Base-by-base conservation (phyloP, 2,797 vertebrate genomes). In the Caiman crocodilus region DNA sequence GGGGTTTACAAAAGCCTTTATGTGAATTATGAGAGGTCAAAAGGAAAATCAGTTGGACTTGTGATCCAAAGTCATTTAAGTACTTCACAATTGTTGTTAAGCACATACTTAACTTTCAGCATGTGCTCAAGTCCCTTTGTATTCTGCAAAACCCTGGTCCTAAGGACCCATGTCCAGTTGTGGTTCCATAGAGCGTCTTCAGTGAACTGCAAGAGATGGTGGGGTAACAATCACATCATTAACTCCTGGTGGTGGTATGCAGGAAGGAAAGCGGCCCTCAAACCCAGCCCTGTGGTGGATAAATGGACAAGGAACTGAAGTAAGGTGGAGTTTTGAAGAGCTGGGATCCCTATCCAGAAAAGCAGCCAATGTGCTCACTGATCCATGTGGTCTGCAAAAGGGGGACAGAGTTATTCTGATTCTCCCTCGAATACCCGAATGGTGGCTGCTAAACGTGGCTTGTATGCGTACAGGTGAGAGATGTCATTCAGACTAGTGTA, bases 221-320 rank as follows among this genome's bases (percentile, higher is more conserved):
- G 23, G 74, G 80, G 16, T 32, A 74, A 79, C 25, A 64, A 30
- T 28, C 6, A 25, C 35, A 10, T n/a, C 78, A 4, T 75, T 77
- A 87, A 25, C 30, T 6, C 6, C 83, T 90, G 20, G 0, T 42
- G 26, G 0, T 76, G 75, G 28, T 61, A 56, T 87, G 13, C 83
- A 98, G 98, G 91, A 84, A 69, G 96, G 87, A 75, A 95, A 96
- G 28, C 96, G 94, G 85, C 87, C 95, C 2, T 81, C 92, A 78
- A 97, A 94, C 18, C 98, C 98, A 74, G 98, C 98, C 65, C 90
- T 98, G 15, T 99, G 98, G 98, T 98, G 98, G 98, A 97, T 98
- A 85, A 97, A 97, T 76, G 97, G 95, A 60, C 74, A 92, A 84
- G 96, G 95, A 59, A 90, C 93, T 3, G 98, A 98, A 92, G 93